Evolutionary conservation across 2,113 vertebrate species (phyloP).

Genomic region (Cyanistes caeruleus): DNA sequence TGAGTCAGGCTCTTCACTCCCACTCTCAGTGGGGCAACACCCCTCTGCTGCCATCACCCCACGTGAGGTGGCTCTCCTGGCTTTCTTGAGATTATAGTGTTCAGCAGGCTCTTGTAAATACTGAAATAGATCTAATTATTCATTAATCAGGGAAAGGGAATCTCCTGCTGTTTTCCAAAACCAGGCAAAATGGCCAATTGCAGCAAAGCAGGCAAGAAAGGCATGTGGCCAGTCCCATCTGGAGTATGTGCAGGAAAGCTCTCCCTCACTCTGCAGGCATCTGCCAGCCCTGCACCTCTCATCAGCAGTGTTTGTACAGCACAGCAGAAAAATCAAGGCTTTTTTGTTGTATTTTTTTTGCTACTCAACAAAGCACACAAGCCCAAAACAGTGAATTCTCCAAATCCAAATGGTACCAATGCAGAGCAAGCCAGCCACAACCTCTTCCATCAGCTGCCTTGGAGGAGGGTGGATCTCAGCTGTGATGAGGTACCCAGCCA

Average conservation of each 20-base stretch:
- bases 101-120: background rate
- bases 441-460: background rate
- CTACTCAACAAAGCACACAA: background rate
- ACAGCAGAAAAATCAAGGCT: background rate
- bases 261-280: background rate
- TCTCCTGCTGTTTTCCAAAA: background rate
- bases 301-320: background rate
- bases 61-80: background rate
- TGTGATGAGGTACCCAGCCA: background rate
- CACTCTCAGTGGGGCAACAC: background rate
- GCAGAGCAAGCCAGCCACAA: background rate
- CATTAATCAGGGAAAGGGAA: background rate
- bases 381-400: background rate
- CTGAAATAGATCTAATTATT: background rate
- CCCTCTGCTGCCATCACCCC: background rate
- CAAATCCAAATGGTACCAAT: background rate
- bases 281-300: background rate
- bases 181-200: background rate
- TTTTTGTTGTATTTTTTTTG: background rate
- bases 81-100: background rate
- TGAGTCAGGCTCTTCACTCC: background rate
- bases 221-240: rapidly evolving
- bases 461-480: background rate
- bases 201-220: background rate
- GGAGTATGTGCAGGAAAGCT: background rate